A percentile compares a stretch with the other conserved stretches of the same genome.
These are phyloP conservation scores for Toxotes lorentzi DNA, from an alignment of 2,797 vertebrate species.

Conservation along the genomic window DNA sequence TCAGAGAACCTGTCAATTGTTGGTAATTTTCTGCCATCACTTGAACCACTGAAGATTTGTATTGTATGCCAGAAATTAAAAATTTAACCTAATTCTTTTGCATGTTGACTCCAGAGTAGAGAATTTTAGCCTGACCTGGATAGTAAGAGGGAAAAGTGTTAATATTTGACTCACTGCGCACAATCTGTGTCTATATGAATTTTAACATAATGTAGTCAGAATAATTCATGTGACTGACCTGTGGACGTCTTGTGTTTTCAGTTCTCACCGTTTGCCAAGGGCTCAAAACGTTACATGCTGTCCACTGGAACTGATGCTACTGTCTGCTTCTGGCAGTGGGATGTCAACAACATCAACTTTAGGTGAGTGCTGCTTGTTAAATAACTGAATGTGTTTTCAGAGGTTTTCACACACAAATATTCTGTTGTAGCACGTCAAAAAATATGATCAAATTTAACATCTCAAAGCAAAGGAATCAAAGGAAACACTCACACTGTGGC, in stretches of 20 bases:
- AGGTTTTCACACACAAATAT: background rate
- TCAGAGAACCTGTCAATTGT: background rate
- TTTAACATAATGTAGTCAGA: background rate
- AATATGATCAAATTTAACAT: background rate
- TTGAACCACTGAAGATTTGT: background rate
- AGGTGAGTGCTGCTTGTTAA: constrained; percentile 82
- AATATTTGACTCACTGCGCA: background rate
- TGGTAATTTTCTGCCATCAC: background rate
- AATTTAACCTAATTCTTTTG: background rate
- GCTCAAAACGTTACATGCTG: constrained; percentile 94
- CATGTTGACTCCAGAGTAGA: background rate
- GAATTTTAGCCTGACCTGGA: background rate
- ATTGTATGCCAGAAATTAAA: background rate
- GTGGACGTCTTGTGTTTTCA: constrained; percentile 69
- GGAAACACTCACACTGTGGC: background rate
- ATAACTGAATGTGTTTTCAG: background rate
- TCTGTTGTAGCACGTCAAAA: background rate
- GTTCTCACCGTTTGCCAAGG: constrained; percentile 98
- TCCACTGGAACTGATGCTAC: constrained; percentile 98
- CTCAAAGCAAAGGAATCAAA: background rate
- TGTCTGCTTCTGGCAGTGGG: constrained; percentile 99
- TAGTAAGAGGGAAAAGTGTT: background rate
- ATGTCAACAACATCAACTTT: constrained; percentile 92
- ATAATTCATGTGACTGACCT: background rate
- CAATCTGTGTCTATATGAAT: constrained; percentile 5